Evolutionary conservation across 2,888 invertebrate species (phyloP).

Genomic region (Sycophila texana): DNA sequence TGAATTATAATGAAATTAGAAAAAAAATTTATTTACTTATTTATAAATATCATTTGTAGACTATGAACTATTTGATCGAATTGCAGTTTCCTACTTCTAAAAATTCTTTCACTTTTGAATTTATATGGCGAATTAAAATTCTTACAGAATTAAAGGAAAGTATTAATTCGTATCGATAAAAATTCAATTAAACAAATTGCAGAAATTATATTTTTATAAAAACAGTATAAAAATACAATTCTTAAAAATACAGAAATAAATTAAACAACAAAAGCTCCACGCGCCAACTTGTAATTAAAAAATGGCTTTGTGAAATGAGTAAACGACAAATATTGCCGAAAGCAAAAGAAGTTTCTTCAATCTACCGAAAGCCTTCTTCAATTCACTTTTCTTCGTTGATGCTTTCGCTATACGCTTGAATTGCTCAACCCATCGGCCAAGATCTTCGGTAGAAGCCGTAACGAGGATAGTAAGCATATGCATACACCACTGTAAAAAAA

Average conservation of each 20-base stretch:
- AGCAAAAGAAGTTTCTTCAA: neutral
- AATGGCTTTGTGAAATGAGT: conserved; percentile 12
- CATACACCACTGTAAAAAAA: conserved; percentile 52
- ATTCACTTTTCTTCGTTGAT: neutral
- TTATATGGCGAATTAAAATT: too few species aligned
- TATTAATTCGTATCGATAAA: too few species aligned
- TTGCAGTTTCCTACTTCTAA: too few species aligned
- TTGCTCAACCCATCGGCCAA: conserved; percentile 36
- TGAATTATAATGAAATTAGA: too few species aligned
- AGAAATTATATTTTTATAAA: too few species aligned
- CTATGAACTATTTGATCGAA: too few species aligned
- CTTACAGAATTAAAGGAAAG: too few species aligned
- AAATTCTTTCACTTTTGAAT: too few species aligned
- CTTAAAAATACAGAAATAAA: conserved; percentile 42
- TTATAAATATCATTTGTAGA: too few species aligned
- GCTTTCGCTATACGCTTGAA: neutral
- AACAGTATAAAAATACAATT: conserved; percentile 1
- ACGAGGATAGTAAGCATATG: conserved; percentile 50
- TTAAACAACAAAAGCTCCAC: conserved; percentile 31
- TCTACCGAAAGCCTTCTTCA: neutral
- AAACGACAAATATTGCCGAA: conserved; percentile 21
- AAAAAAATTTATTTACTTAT: too few species aligned
- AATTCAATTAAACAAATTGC: too few species aligned
- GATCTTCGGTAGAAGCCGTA: conserved; percentile 27
- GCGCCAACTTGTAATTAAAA: conserved; percentile 3